Evolutionary conservation across 1,140 invertebrate genomes (phyloP), one percentile per base, ranked within the genome.

Genomic region (Lordiphosa clarofinis): DNA sequence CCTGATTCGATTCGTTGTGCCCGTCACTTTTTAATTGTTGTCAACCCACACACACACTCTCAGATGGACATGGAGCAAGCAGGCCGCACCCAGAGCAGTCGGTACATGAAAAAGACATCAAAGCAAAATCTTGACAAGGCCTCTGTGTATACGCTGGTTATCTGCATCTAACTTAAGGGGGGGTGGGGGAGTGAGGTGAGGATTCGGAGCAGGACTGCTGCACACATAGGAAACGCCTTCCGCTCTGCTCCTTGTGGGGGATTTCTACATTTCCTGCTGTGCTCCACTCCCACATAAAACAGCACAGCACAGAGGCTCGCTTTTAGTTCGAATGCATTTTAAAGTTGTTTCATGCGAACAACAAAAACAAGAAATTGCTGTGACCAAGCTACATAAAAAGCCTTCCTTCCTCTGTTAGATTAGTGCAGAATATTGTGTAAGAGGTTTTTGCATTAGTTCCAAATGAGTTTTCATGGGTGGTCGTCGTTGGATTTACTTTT

Each of bases 101-200:
- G 75, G 71, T 73, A 82, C 76, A 82, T 81, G 75, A 81, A 81
- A 82, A 81, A 81, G 75, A 81, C 78, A 81, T 81, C 75, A 81
- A 81, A 81, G 75, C 76, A 72, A 44, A 82, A 76, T 81, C 75
- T 81, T 81, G 76, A 81, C 75, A 82, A 76, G 76, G 31, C 49
- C 31, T 46, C 35, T 54, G 56, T 56, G n/a, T n/a, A n/a, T n/a
- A n/a, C n/a, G 76, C 72, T 62, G 60, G 76, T 81, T 82, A 81
- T 81, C 75, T 81, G 76, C 75, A 81, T 76, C 75, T 66, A 67
- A 47, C 66, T 28, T 12, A 8, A 9, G 7, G 35, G 15, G 9
- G 11, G 10, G 10, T n/a, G 3, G n/a, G 42, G 28, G 28, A 9
- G 10, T 21, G 11, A 1, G 37, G 15, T 7, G 8, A 36, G 55